Percentiles rank a stretch among this genome's conserved stretches.
phyloP scores from a whole-genome alignment of 2,113 vertebrate species.

The Chloebia gouldiae region DNA sequence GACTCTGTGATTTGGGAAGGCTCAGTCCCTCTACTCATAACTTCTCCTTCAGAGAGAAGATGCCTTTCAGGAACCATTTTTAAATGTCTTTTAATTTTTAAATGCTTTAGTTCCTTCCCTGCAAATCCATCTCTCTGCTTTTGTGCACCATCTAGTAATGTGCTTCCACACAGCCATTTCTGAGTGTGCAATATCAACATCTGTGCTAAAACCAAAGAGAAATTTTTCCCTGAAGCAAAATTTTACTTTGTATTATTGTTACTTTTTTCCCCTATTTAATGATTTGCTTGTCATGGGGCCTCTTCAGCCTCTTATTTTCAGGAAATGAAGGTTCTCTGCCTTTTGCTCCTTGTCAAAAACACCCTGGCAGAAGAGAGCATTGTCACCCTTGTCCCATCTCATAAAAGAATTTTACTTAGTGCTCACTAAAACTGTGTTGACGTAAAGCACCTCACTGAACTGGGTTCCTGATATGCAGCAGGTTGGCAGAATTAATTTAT shows the following conservation, averaged over 20 bases:
- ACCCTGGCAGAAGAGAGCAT: background rate
- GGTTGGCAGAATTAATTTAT: background rate
- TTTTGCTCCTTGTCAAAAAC: background rate
- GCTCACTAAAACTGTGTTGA: background rate
- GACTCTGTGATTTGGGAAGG: background rate
- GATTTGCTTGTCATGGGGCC: background rate
- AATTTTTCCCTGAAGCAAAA: conserved; percentile 29
- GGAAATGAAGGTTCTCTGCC: background rate
- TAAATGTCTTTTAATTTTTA: conserved; percentile 18
- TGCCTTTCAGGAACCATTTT: background rate
- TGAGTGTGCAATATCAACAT: conserved; percentile 22
- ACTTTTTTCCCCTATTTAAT: background rate
- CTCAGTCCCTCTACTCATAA: background rate
- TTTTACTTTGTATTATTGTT: conserved; percentile 20
- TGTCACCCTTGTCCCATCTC: background rate
- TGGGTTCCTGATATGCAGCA: background rate
- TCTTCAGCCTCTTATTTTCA: background rate
- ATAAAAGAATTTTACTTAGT: background rate
- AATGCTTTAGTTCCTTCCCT: conserved; percentile 7
- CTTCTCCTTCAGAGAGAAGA: background rate
- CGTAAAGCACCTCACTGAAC: background rate
- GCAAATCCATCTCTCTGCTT: background rate
- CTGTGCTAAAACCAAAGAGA: conserved; percentile 11
- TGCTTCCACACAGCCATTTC: background rate
- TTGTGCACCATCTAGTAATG: background rate